Evolutionary conservation across 2,797 vertebrate genomes (phyloP).

Genomic region (Artibeus lituratus): DNA sequence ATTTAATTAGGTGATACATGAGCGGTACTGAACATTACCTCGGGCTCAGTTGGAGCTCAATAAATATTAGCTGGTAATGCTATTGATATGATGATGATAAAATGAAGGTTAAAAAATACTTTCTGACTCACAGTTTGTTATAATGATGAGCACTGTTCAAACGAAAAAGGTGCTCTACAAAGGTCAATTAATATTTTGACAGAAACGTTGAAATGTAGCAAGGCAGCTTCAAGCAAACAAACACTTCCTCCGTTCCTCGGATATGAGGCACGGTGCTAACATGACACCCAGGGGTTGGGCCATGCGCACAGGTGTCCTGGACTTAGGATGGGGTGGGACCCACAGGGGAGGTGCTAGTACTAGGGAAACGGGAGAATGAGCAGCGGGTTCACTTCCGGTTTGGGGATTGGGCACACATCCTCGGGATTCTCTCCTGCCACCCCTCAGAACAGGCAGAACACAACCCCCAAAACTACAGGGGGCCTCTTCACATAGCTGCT

Average conservation of each 20-base stretch:
- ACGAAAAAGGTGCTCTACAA: not conserved
- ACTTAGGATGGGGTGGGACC: not conserved
- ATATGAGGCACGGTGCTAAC: rapidly evolving
- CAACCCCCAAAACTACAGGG: rapidly evolving
- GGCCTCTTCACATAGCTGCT: rapidly evolving
- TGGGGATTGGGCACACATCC: not conserved
- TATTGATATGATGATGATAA: not conserved
- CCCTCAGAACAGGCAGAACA: not conserved
- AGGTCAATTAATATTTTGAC: not conserved
- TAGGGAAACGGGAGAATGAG: rapidly evolving
- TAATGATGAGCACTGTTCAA: not conserved
- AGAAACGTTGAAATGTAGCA: not conserved
- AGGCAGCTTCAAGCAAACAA: not conserved
- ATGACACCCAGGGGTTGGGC: rapidly evolving
- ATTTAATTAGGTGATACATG: not conserved
- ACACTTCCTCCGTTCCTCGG: not conserved
- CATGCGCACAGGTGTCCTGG: not conserved
- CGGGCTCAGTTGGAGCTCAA: not conserved
- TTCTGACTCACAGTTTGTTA: not conserved
- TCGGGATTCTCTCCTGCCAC: not conserved
- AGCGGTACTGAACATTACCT: not conserved
- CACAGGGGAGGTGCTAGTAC: rapidly evolving
- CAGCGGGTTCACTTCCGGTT: not conserved
- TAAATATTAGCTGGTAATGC: not conserved
- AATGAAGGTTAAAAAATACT: not conserved